phyloP scores from a whole-genome alignment of 2,113 vertebrate genomes.

The Tragelaphus imberbis region DNA sequence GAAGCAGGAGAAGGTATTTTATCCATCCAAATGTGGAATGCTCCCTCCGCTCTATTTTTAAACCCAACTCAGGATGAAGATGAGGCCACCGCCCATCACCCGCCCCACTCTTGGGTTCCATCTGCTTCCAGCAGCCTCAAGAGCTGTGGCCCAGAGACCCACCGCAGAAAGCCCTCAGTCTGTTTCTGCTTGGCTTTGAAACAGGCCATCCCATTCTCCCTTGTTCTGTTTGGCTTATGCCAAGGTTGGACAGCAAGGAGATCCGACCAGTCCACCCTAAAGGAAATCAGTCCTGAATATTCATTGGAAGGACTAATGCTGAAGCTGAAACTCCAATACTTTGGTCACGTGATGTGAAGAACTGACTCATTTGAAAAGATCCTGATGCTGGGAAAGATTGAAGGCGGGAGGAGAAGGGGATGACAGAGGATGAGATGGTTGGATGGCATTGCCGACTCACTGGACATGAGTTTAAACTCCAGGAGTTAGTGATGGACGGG shows the following conservation, averaged over 20 bases:
- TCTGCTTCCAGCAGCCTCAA: not conserved
- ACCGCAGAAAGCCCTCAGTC: not conserved
- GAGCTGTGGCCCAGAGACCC: not conserved
- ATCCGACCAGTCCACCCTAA: not conserved
- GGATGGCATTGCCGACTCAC: not conserved
- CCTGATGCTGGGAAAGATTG: not conserved
- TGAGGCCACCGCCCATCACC: not conserved
- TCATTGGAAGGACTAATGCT: not conserved
- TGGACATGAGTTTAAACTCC: not conserved
- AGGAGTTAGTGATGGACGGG: not conserved
- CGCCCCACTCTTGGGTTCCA: not conserved
- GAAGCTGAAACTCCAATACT: not conserved
- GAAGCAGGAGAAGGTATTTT: not conserved
- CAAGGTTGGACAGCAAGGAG: not conserved
- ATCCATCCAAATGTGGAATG: rapidly evolving
- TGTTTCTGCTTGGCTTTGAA: not conserved
- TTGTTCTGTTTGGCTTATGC: not conserved
- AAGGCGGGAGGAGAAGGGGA: not conserved
- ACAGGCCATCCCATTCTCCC: rapidly evolving
- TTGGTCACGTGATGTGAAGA: not conserved
- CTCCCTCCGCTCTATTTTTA: constrained; percentile 35
- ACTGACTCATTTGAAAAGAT: not conserved
- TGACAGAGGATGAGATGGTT: not conserved
- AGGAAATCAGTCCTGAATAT: not conserved
- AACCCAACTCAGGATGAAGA: not conserved